Conservation (phyloP, 2,113 vertebrate species). For the Pterocles burchelli region DNA sequence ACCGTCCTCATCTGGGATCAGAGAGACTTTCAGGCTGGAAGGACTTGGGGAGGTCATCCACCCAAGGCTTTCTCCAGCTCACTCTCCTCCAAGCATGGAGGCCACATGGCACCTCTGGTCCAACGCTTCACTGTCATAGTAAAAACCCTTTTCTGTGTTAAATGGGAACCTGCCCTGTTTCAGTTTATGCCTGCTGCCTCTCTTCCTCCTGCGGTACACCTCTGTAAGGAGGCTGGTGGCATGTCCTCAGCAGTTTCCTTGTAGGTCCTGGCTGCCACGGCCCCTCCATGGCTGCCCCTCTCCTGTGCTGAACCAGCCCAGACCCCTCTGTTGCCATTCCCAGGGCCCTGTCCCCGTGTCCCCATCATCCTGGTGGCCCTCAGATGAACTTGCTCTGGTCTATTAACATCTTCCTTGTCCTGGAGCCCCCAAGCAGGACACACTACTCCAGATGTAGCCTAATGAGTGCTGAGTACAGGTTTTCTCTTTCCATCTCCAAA, state of each 20-base stretch:
- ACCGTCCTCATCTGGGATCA: background rate
- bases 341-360: background rate
- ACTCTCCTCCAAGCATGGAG: background rate
- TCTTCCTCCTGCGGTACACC: background rate
- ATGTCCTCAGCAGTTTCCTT: background rate
- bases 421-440: background rate
- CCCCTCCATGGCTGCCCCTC: background rate
- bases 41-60: background rate
- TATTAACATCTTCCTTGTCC: background rate
- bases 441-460: background rate
- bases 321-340: background rate
- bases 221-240: background rate
- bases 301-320: background rate
- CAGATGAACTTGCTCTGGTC: background rate
- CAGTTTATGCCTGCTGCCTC: background rate
- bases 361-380: background rate
- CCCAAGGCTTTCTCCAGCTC: background rate
- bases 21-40: background rate
- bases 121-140: background rate
- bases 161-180: background rate
- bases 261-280: background rate
- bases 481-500: background rate
- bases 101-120: fast-evolving
- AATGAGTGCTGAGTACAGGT: background rate
- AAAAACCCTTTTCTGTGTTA: background rate